Base-by-base conservation (phyloP, 2,888 invertebrate species). In the Aporophyla lueneburgensis region DNA sequence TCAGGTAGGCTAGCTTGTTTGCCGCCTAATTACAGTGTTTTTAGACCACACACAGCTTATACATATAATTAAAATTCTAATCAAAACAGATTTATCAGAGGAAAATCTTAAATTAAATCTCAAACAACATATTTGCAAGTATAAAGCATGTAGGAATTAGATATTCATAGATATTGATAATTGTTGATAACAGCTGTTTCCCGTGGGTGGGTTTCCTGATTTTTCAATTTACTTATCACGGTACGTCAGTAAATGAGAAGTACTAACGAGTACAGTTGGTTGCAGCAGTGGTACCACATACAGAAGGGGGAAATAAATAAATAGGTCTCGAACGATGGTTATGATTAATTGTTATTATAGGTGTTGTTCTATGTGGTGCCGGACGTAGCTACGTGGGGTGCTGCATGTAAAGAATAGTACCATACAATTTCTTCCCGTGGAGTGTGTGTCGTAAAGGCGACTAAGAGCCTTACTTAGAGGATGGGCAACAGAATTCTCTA, bases 191-290 rank as follows among this genome's bases (percentile, higher is more conserved):
- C n/a, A 70, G 59, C 49, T 12, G 21, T 19, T 74, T n/a, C 19
- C 40, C 19, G 59, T 49, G 43, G 46, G 24, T 70, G 33, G 24
- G 43, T 71, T 71, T 71, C 72, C 33, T 67, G 69, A 77, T 79
- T 85, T 84, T 83, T 86, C 78, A 87, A 78, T 83, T 87, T 68
- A 51, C 62, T 71, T 79, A 80, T 74, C 67, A 16, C 5, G 24
- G n/a, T 54, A 67, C 19, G 59, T 77, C 73, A 76, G 65, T 65
- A 61, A 59, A 21, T 56, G 19, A 67, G 33, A 54, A 27, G 53
- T 62, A 51, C 56, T 83, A 76, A 73, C 70, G 33, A 71, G 83
- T 76, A 81, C 70, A 61, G 71, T 46, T 51, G 10, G 5, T 4
- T 16, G n/a, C n/a, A n/a, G n/a, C n/a, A n/a, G n/a, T n/a, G n/a